phyloP scores from a whole-genome alignment of 2,888 invertebrate species.

The Blastobasis adustella region DNA sequence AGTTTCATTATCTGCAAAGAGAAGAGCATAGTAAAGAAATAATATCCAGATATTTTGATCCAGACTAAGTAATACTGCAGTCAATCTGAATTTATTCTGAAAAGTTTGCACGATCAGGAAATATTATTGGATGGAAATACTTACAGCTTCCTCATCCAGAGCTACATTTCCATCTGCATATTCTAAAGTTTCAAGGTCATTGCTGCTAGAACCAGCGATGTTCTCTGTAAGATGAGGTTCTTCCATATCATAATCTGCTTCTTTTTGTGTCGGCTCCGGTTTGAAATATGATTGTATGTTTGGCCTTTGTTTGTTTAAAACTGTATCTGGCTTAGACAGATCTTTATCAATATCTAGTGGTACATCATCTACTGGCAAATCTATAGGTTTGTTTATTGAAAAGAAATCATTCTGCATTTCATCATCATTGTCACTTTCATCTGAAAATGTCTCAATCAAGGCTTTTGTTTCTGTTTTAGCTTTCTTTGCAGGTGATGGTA shows the following conservation, averaged over 20 bases:
- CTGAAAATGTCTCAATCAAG: slow-evolving; percentile 42
- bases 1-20: slow-evolving; percentile 75
- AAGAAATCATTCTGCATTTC: slow-evolving; percentile 72
- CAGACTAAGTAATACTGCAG: background rate
- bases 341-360: slow-evolving; percentile 41
- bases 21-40: background rate
- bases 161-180: slow-evolving; percentile 21
- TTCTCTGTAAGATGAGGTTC: slow-evolving; percentile 1
- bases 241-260: slow-evolving; percentile 17
- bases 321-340: too few relatives aligned
- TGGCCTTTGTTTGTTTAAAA: slow-evolving; percentile 18
- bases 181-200: slow-evolving; percentile 21
- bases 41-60: background rate
- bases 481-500: slow-evolving; percentile 33
- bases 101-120: background rate
- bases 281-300: slow-evolving; percentile 58
- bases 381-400: slow-evolving; percentile 64
- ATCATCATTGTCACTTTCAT: slow-evolving; percentile 67
- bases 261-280: slow-evolving; percentile 26
- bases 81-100: background rate
- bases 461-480: slow-evolving; percentile 26
- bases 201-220: slow-evolving; percentile 9
- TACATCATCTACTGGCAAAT: slow-evolving; percentile 49
- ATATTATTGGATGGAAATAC: slow-evolving; percentile 17
- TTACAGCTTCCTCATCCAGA: slow-evolving; percentile 64